A percentile compares a stretch with the other conserved stretches of the same genome.
These are phyloP conservation scores for Drosophila peninsularis DNA, from an alignment of 2,888 invertebrate species.

Conservation along the genomic window DNA sequence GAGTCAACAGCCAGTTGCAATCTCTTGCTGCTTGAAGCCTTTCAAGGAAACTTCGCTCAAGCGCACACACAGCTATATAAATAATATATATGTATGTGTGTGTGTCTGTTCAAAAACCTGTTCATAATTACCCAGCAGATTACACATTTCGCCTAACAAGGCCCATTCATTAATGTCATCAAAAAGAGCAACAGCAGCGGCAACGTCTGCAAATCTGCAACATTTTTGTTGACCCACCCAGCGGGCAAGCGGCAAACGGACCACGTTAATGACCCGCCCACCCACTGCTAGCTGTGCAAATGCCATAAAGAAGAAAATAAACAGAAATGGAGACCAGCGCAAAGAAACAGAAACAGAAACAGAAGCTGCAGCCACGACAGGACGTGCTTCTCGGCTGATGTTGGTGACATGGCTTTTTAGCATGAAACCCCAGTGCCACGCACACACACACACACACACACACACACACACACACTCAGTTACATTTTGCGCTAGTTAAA, in stretches of 20 bases:
- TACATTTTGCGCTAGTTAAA: slow-evolving; percentile 63
- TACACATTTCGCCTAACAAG: slow-evolving; percentile 76
- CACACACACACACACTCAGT: slow-evolving; percentile 12
- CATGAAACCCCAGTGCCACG: slow-evolving; percentile 43
- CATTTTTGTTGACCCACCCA: slow-evolving; percentile 74
- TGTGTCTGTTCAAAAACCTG: slow-evolving; percentile 44
- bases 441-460: slow-evolving; percentile 1
- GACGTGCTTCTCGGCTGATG: slow-evolving; percentile 28
- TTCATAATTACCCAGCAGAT: slow-evolving; percentile 76
- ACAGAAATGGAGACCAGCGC: slow-evolving; percentile 43
- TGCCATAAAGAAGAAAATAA: slow-evolving; percentile 66
- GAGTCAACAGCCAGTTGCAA: slow-evolving; percentile 25
- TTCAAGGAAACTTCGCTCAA: slow-evolving; percentile 38
- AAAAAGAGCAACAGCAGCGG: slow-evolving; percentile 61
- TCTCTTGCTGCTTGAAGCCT: slow-evolving; percentile 22
- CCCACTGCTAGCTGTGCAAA: slow-evolving; percentile 69
- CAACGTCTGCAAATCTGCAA: slow-evolving; percentile 70
- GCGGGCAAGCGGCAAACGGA: slow-evolving; percentile 52
- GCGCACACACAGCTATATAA: slow-evolving; percentile 3
- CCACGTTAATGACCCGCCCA: slow-evolving; percentile 55
- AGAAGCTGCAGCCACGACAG: slow-evolving; percentile 21
- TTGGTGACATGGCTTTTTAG: slow-evolving; percentile 58
- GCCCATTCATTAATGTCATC: slow-evolving; percentile 78
- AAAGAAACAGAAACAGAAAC: slow-evolving; percentile 43
- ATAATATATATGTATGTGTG: background rate